Conservation (phyloP, 2,113 vertebrate species). For the Poecile atricapillus region DNA sequence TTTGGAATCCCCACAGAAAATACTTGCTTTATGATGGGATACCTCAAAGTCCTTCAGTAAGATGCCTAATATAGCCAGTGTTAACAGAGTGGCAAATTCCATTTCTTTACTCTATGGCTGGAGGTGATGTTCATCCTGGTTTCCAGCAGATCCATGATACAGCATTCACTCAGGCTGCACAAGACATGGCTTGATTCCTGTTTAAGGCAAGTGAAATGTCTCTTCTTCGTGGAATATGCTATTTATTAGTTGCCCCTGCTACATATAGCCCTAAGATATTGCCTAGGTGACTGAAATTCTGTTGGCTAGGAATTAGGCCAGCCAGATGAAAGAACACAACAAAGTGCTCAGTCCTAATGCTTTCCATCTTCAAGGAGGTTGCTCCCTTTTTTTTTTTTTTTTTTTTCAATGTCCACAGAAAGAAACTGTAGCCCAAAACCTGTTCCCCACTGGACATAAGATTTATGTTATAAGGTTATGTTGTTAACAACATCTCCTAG, state of each 20-base stretch:
- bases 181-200: background rate
- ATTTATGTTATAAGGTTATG: background rate
- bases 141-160: background rate
- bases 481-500: background rate
- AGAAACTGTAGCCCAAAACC: background rate
- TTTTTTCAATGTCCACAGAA: background rate
- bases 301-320: background rate
- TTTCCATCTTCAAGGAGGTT: background rate
- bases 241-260: background rate
- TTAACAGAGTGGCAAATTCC: background rate
- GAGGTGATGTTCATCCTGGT: background rate
- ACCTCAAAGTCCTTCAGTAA: background rate
- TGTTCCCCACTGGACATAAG: background rate
- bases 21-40: background rate
- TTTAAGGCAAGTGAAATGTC: accelerated
- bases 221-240: background rate
- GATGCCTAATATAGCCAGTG: background rate
- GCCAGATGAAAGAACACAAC: accelerated
- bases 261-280: background rate
- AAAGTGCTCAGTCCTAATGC: background rate
- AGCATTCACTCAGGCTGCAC: background rate
- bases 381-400: background rate
- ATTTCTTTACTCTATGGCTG: background rate
- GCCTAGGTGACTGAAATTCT: background rate
- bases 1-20: background rate